Percentiles rank a stretch among this genome's conserved stretches.
Evolutionary conservation across 2,888 invertebrate species (phyloP).

Genomic region (Chironomus tentans): DNA sequence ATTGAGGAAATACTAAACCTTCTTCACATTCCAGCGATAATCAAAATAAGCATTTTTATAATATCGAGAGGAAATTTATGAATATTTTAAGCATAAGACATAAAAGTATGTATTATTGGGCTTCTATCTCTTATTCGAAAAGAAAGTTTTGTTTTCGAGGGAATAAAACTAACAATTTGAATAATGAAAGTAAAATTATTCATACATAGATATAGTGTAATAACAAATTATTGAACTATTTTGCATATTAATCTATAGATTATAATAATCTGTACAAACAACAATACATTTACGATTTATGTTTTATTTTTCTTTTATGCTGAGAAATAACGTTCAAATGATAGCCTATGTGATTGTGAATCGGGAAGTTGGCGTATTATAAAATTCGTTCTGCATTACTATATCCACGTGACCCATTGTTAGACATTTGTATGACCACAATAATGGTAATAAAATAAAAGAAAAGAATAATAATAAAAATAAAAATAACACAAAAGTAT

Average conservation of each 20-base stretch:
- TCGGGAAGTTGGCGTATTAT: no score
- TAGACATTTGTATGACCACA: no score
- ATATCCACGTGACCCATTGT: background rate
- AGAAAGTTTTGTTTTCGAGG: background rate
- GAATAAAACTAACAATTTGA: background rate
- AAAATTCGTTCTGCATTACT: background rate
- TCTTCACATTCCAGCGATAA: background rate
- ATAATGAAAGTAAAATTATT: background rate
- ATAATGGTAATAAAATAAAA: no score
- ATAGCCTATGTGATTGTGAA: no score
- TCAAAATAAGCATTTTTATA: background rate
- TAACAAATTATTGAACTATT: background rate
- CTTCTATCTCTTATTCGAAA: background rate
- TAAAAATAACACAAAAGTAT: no score
- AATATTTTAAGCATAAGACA: background rate
- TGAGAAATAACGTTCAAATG: no score
- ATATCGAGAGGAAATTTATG: background rate
- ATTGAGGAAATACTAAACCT: background rate
- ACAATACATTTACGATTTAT: no score
- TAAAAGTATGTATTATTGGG: background rate
- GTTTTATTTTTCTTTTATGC: no score
- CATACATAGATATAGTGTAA: background rate
- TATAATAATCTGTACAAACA: background rate
- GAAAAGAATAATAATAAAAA: no score
- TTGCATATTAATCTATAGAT: background rate